Evolutionary conservation across 2,113 vertebrate genomes (phyloP), one percentile per base, ranked within the genome.

Genomic region (Mixornis gularis): DNA sequence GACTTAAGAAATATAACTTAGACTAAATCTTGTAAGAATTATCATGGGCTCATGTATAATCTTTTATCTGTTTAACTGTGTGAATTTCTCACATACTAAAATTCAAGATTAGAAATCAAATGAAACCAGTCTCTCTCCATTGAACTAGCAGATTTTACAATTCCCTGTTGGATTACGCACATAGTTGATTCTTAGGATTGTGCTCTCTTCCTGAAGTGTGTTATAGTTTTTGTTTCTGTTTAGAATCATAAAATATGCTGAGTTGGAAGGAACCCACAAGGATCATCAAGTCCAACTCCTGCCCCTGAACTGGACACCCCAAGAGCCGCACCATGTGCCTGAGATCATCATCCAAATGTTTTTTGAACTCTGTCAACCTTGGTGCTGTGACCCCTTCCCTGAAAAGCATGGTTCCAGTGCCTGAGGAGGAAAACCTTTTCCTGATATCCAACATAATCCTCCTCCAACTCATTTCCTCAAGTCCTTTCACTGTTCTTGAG

Each of bases 121-220:
- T 5, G 0, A 78, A 89, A 63, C 5, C 17, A n/a, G 2, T n/a
- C 2, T 48, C 7, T 10, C 7, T 40, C 22, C n/a, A 40, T 0
- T 58, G 8, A 55, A 48, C 4, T 29, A 30, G 18, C 12, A 51
- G 20, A 27, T 63, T 51, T 77, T 46, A 4, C 12, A 24, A 70
- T 74, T 85, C 18, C 10, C 2, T 41, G 4, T 12, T 21, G 6
- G 19, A 79, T 53, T 87, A 48, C 7, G 9, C 13, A 25, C 4
- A 10, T 3, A 56, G 36, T 5, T 43, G 14, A 40, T 84, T 86
- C 12, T 40, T 52, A 62, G 7, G 55, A 43, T 66, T 51, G 2
- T 51, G 16, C 2, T 88, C 2, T 64, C 32, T 55, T 64, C 30
- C 32, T 46, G 26, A 85, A 74, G 9, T 7, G 7, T 38, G 3